Conservation (phyloP, 2,113 vertebrate species). For the Pollimyrus isidori region DNA sequence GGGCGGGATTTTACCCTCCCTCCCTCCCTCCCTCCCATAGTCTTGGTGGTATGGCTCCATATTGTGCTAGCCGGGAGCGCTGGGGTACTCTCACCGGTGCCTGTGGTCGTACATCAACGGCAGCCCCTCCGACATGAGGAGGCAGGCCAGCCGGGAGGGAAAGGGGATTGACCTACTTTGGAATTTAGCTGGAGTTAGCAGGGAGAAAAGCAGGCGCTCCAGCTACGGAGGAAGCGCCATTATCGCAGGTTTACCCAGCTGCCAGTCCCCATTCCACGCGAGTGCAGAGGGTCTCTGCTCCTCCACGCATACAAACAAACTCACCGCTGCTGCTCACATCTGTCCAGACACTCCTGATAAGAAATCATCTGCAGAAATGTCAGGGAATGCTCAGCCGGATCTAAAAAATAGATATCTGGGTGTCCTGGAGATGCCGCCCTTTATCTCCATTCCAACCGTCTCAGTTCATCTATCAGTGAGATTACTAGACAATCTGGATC, state of each 20-base stretch:
- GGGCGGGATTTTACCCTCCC: neutral
- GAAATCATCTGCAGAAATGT: neutral
- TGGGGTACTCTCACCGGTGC: neutral
- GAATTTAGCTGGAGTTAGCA: conserved; percentile 5
- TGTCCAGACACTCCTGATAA: neutral
- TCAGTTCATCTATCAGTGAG: neutral
- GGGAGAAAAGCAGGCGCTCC: neutral
- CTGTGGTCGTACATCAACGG: conserved; percentile 5
- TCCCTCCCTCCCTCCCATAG: neutral
- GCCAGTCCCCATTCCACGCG: neutral
- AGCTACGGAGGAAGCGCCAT: neutral
- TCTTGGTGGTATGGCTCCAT: neutral
- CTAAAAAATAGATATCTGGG: neutral
- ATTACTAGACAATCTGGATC: neutral
- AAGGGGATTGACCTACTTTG: neutral
- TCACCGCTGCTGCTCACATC: neutral
- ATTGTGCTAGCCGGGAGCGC: neutral
- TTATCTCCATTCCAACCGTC: neutral
- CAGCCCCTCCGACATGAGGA: neutral
- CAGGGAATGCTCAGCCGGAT: neutral
- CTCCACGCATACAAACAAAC: neutral
- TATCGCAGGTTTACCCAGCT: neutral
- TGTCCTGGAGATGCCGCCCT: neutral
- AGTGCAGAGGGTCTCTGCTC: neutral
- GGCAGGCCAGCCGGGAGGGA: neutral